phyloP scores from a whole-genome alignment of 2,888 invertebrate genomes.

The Spialia ferax region DNA sequence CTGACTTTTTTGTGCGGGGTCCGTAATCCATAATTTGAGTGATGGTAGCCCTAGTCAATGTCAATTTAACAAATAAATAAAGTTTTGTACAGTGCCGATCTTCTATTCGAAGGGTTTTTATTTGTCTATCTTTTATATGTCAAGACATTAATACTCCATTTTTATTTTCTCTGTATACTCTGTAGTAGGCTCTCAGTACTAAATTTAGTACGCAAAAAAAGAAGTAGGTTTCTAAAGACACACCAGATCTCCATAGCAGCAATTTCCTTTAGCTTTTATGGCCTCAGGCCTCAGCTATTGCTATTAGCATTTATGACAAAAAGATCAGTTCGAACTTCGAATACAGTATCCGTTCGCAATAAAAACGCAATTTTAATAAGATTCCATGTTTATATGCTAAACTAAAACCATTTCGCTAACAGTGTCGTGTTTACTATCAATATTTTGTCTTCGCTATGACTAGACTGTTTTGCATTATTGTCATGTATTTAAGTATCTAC shows the following conservation, averaged over 20 bases:
- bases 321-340: constrained; percentile 11
- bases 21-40: too few relatives aligned
- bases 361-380: constrained; percentile 29
- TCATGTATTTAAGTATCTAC: too few relatives aligned
- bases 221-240: neutral
- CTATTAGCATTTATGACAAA: constrained; percentile 28
- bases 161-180: neutral
- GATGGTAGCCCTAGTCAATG: too few relatives aligned
- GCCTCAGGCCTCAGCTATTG: neutral
- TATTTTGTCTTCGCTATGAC: constrained; percentile 12
- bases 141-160: too few relatives aligned
- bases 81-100: too few relatives aligned
- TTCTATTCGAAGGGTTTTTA: too few relatives aligned
- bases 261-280: constrained; percentile 2
- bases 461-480: neutral
- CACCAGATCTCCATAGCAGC: neutral
- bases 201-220: neutral
- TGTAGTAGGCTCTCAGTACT: too few relatives aligned
- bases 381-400: constrained; percentile 23
- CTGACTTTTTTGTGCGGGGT: too few relatives aligned
- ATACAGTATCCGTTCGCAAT: constrained; percentile 25
- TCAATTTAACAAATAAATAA: too few relatives aligned
- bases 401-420: constrained; percentile 24
- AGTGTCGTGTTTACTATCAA: constrained; percentile 20
- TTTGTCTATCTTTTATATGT: too few relatives aligned